These are phyloP conservation scores for Cuniculus paca DNA, from an alignment of 2,797 vertebrate genomes.

Conservation along the genomic window DNA sequence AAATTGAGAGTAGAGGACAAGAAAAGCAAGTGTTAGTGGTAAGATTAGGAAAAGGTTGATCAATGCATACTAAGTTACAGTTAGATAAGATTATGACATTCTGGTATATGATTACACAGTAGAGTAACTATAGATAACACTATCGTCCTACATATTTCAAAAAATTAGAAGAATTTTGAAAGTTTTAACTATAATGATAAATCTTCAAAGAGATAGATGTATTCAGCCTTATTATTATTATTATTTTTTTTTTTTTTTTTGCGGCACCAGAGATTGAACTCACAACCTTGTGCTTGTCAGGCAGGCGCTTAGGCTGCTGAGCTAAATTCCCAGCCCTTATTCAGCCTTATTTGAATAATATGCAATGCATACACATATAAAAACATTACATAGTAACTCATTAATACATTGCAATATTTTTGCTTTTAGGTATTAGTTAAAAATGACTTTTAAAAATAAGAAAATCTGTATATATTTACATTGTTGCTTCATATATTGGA, in stretches of 20 bases:
- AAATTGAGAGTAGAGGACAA: background rate
- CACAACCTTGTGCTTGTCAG: too few species aligned
- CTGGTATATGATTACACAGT: background rate
- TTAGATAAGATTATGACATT: background rate
- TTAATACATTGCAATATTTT: background rate
- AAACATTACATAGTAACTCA: background rate
- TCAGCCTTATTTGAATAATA: background rate
- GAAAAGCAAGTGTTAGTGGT: too few species aligned
- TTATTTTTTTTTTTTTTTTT: too few species aligned
- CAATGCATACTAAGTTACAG: background rate
- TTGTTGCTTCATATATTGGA: background rate
- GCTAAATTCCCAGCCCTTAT: too few species aligned
- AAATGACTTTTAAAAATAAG: background rate
- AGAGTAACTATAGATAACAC: background rate
- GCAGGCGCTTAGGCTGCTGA: too few species aligned
- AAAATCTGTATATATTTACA: background rate
- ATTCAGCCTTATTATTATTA: background rate
- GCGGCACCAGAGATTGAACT: too few species aligned
- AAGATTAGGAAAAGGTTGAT: background rate
- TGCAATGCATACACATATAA: background rate
- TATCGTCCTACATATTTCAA: background rate
- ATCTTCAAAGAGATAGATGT: background rate
- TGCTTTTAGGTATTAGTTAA: background rate
- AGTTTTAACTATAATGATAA: background rate
- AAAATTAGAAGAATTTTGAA: background rate